phyloP scores from a whole-genome alignment of 2,113 vertebrate species.

The Anhinga anhinga region DNA sequence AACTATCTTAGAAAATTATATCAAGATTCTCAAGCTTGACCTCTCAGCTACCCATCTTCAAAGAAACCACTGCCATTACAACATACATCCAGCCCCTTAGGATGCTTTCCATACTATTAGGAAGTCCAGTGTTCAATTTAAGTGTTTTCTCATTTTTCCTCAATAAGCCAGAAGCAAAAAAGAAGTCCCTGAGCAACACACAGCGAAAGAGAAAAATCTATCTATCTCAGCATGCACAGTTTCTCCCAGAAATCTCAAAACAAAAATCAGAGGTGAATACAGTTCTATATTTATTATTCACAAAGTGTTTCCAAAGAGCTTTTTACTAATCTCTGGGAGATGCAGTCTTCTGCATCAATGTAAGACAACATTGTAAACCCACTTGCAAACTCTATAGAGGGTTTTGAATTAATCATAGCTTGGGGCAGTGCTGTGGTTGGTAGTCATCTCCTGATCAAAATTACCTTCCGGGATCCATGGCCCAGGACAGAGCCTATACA shows the following conservation, averaged over 20 bases:
- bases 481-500: not conserved
- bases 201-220: not conserved
- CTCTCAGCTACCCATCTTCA: not conserved
- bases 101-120: not conserved
- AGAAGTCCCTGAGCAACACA: not conserved
- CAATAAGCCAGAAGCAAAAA: not conserved
- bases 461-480: not conserved
- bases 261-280: not conserved
- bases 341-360: not conserved
- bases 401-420: not conserved
- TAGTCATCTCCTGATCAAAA: not conserved
- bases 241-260: not conserved
- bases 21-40: not conserved
- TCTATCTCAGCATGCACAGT: not conserved
- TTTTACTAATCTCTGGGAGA: not conserved
- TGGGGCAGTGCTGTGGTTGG: not conserved
- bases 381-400: not conserved
- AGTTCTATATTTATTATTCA: not conserved
- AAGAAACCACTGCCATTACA: not conserved
- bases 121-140: not conserved
- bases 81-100: not conserved
- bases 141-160: constrained; percentile 43
- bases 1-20: not conserved
- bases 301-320: not conserved
- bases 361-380: not conserved